These are phyloP conservation scores for Araneus ventricosus DNA, from an alignment of 1,140 invertebrate species.

Conservation along the genomic window DNA sequence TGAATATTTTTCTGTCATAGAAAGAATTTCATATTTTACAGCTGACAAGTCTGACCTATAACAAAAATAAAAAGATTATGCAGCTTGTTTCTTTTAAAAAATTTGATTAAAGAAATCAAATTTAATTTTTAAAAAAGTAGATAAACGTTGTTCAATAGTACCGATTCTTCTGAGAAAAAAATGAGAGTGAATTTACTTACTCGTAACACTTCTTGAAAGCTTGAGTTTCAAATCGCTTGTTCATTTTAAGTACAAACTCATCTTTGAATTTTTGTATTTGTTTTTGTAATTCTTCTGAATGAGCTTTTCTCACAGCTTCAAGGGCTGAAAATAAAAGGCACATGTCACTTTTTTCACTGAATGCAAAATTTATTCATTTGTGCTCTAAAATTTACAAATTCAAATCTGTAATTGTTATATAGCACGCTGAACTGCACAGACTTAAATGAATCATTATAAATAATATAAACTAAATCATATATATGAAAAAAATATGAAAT, in stretches of 20 bases:
- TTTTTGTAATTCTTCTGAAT: constrained; percentile 93
- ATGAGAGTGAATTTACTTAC: constrained; percentile 79
- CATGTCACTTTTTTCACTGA: too few species aligned
- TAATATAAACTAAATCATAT: too few species aligned
- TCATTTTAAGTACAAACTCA: constrained; percentile 87
- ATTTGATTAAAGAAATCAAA: background rate
- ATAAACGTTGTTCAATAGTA: background rate
- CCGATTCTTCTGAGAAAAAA: background rate
- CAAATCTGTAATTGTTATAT: too few species aligned
- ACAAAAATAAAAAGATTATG: constrained; percentile 41
- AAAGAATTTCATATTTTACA: constrained; percentile 91
- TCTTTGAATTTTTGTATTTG: constrained; percentile 93
- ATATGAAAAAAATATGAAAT: too few species aligned
- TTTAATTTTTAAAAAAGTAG: background rate
- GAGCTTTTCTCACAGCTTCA: constrained; percentile 95
- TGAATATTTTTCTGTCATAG: constrained; percentile 93
- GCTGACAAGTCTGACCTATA: constrained; percentile 89
- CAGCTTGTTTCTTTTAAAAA: background rate
- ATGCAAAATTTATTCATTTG: too few species aligned
- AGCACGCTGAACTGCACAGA: too few species aligned
- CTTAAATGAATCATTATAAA: too few species aligned
- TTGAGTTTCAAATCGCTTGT: constrained; percentile 83
- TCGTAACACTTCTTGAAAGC: constrained; percentile 83
- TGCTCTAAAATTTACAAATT: too few species aligned
- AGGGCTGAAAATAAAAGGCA: constrained; percentile 84